phyloP scores from a whole-genome alignment of 2,797 vertebrate species.

The Danio aesculapii region DNA sequence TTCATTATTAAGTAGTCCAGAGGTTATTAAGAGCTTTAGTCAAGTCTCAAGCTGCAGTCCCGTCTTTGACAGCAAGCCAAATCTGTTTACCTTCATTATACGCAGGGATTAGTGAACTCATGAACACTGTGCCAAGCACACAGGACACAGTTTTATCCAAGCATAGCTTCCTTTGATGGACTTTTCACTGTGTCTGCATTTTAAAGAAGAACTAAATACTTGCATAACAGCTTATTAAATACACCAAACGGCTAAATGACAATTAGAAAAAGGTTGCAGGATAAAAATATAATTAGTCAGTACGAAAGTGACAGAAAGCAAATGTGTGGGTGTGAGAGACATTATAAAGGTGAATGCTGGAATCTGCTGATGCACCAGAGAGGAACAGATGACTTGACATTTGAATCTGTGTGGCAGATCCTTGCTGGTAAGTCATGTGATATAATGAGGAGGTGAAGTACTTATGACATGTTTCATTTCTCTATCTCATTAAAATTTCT shows the following conservation, averaged over 20 bases:
- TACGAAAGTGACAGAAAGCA: background rate
- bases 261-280: background rate
- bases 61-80: conserved; percentile 33
- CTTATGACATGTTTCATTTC: conserved; percentile 12
- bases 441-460: conserved; percentile 5
- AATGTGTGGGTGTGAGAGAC: background rate
- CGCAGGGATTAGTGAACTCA: conserved; percentile 29
- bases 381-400: conserved; percentile 24
- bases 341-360: background rate
- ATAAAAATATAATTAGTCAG: background rate
- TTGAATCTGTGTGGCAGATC: background rate
- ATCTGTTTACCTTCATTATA: conserved; percentile 43
- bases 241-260: background rate
- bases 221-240: conserved; percentile 1
- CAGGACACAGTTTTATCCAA: conserved; percentile 4
- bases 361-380: background rate
- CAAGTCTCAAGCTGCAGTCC: conserved; percentile 16
- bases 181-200: conserved; percentile 1
- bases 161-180: background rate
- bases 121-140: conserved; percentile 24
- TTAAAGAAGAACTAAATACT: background rate
- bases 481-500: conserved; percentile 12
- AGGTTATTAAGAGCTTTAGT: conserved; percentile 30
- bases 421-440: background rate
- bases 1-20: conserved; percentile 32